Conservation (phyloP, 2,888 invertebrate species). For the Norana najaformis region DNA sequence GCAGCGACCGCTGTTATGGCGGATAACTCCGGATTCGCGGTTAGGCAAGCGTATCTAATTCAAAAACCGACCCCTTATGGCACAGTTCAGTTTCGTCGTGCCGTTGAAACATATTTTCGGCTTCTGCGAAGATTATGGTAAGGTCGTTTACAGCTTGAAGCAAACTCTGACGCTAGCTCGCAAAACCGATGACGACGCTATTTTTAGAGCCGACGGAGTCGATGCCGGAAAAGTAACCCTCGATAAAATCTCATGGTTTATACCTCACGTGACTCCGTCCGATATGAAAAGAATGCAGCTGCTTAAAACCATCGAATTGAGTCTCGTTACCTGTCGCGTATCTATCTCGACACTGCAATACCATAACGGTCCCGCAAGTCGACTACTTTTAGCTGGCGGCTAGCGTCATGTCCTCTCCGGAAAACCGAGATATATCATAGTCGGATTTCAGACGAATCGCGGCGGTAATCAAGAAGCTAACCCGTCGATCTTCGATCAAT, state of each 20-base stretch:
- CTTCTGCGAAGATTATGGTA: conserved; percentile 31
- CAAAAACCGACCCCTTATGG: conserved; percentile 32
- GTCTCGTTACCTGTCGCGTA: conserved; percentile 24
- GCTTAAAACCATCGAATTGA: conserved; percentile 36
- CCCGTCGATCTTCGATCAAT: conserved; percentile 32
- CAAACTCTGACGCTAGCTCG: conserved; percentile 30
- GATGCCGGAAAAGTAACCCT: conserved; percentile 30
- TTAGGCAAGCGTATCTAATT: conserved; percentile 32
- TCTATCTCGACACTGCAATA: conserved; percentile 30
- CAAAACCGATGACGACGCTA: conserved; percentile 3
- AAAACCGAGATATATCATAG: conserved; percentile 36
- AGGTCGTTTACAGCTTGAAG: conserved; percentile 36
- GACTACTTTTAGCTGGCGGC: conserved; percentile 38
- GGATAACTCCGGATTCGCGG: conserved; percentile 24
- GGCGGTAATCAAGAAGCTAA: conserved; percentile 33
- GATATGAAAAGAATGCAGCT: conserved; percentile 39
- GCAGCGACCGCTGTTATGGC: conserved; percentile 26
- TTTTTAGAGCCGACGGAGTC: neutral
- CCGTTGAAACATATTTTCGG: conserved; percentile 39
- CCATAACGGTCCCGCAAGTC: conserved; percentile 33
- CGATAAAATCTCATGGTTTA: conserved; percentile 38
- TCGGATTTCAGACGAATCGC: conserved; percentile 38
- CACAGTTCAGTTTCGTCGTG: conserved; percentile 37
- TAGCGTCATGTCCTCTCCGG: too few species aligned
- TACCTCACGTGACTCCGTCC: conserved; percentile 35